Evolutionary conservation across 2,888 invertebrate species (phyloP), one percentile per base, ranked within the genome.

Genomic region (Lordiphosa andalusiaca): DNA sequence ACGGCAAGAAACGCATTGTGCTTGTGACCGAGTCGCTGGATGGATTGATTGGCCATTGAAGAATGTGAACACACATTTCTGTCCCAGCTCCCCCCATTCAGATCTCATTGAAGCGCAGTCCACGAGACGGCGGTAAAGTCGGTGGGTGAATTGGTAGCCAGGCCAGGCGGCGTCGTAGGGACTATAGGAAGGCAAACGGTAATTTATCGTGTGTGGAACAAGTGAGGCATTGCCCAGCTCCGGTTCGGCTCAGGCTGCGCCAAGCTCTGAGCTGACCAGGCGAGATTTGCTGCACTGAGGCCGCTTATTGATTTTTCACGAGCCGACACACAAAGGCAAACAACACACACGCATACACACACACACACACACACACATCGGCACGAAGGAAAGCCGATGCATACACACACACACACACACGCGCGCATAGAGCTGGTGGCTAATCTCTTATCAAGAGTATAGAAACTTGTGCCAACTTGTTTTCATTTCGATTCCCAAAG

Each of bases 381-480:
- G 39, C 44, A 51, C 36, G 50, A 40, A 16, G 25, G 36, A 47
- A 58, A 60, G 49, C 44, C 60, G 33, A 36, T 35, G 42, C 44
- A 44, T 42, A 60, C 52, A 61, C 52, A 61, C 19, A 19, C 19
- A 19, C 38, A 61, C 41, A 52, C 61, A 60, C 37, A 37, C 21
- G 12, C 38, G 21, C 33, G 10, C 21, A 21, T 35, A 46, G 30
- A 33, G 41, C 55, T 40, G 41, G 35, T 42, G 51, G 74, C 71
- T 75, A 81, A 81, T 77, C 82, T 81, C 78, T 81, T 76, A 76
- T 76, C 75, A 77, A 50, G 60, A 61, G 51, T 59, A 64, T 69
- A 67, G 39, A 39, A 39, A 16, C 25, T 57, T 56, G 36, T 42
- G 47, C 56, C 33, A 23, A n/a, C 39, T 39, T 44, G 19, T 12